Percentiles rank a stretch among this genome's conserved stretches.
Conservation (phyloP, 1,140 invertebrate genomes). For the Octopus sinensis region DNA sequence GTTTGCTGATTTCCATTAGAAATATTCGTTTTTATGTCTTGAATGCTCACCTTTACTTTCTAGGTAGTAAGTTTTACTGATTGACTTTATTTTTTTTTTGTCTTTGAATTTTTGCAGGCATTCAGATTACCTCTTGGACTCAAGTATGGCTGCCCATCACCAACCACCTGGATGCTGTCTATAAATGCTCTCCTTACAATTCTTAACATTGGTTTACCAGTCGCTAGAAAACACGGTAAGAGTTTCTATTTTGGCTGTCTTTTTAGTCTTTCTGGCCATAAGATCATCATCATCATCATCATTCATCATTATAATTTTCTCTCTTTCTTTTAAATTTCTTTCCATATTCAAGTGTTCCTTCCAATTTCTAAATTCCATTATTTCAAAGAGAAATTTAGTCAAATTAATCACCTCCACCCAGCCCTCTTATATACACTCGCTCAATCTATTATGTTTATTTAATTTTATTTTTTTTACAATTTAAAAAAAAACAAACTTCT, state of each 20-base stretch:
- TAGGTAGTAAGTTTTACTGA: not conserved
- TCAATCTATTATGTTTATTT: too few species aligned
- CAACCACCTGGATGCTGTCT: constrained; percentile 82
- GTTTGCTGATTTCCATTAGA: not conserved
- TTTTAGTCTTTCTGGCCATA: not conserved
- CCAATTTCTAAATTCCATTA: too few species aligned
- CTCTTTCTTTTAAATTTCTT: too few species aligned
- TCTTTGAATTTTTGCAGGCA: constrained; percentile 56
- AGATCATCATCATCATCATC: too few species aligned
- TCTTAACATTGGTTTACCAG: constrained; percentile 79
- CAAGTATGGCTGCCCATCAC: constrained; percentile 80
- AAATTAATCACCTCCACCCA: too few species aligned
- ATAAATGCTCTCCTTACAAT: constrained; percentile 76
- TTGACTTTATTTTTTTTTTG: not conserved
- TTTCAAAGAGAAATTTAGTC: too few species aligned
- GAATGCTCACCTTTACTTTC: too few species aligned
- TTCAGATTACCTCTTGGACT: constrained; percentile 73
- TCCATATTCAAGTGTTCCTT: too few species aligned
- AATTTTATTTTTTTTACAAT: too few species aligned
- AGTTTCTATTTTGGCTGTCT: not conserved
- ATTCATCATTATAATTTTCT: too few species aligned
- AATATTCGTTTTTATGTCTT: not conserved
- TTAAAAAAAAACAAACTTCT: too few species aligned
- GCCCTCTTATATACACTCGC: too few species aligned
- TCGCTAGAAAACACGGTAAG: constrained; percentile 72